Evolutionary conservation across 1,140 invertebrate genomes (phyloP).

Genomic region (Ips nitidus): DNA sequence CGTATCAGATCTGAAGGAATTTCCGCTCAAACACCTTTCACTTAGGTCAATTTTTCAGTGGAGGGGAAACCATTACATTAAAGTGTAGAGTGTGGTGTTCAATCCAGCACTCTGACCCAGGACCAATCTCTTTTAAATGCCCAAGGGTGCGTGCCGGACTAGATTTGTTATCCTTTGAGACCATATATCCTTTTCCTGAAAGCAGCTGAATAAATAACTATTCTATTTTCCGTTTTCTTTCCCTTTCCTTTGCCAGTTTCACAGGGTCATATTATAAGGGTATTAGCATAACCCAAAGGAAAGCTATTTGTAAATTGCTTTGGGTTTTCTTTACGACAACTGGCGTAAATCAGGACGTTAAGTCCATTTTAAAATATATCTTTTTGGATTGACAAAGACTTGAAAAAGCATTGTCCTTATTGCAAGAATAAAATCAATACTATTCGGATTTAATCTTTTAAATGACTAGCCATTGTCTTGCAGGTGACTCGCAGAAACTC

Average conservation of each 20-base stretch:
- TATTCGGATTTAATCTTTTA: neutral
- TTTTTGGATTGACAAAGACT: neutral
- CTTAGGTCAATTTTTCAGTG: conserved; percentile 13
- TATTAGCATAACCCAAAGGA: conserved; percentile 37
- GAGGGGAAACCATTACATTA: conserved; percentile 25
- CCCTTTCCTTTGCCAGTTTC: conserved; percentile 19
- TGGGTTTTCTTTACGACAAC: conserved; percentile 23
- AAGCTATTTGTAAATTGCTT: conserved; percentile 38
- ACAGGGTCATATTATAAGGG: conserved; percentile 32
- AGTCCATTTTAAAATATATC: neutral
- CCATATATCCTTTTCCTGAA: conserved; percentile 36
- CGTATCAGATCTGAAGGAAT: neutral
- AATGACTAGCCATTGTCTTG: conserved; percentile 31
- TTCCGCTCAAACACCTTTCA: conserved; percentile 1
- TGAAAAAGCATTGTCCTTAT: neutral
- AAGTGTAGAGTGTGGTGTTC: conserved; percentile 24
- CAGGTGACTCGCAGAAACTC: conserved; percentile 26
- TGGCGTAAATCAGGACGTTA: conserved; percentile 25
- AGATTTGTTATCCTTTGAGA: conserved; percentile 38
- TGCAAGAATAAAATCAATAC: neutral
- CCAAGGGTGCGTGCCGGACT: conserved; percentile 36
- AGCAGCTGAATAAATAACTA: conserved; percentile 37
- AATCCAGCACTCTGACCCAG: conserved; percentile 32
- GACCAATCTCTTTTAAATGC: conserved; percentile 37
- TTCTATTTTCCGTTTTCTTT: conserved; percentile 36